Conservation (phyloP, 2,888 invertebrate species). For the Dione juno region DNA sequence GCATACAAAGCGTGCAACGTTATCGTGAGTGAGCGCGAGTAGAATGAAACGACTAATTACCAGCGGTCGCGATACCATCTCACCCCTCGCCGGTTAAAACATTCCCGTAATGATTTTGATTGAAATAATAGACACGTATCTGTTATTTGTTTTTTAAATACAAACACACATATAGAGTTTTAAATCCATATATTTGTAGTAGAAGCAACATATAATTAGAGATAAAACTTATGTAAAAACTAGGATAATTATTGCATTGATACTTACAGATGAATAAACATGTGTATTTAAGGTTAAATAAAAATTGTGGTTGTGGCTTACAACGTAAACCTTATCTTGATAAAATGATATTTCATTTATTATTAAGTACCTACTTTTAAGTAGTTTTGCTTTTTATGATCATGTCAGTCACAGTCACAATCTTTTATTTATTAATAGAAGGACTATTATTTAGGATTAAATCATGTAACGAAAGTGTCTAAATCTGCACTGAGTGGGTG, state of each 20-base stretch:
- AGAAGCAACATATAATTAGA: conserved; percentile 15
- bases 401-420: not conserved
- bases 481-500: too few species aligned
- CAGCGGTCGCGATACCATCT: conserved; percentile 68
- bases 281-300: not conserved
- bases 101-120: conserved; percentile 46
- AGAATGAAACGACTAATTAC: conserved; percentile 79
- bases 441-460: too few species aligned
- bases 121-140: conserved; percentile 43
- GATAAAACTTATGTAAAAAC: conserved; percentile 15
- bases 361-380: not conserved
- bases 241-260: not conserved
- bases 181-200: not conserved
- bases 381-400: not conserved
- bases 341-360: not conserved
- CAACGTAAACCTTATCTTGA: not conserved
- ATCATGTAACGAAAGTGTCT: too few species aligned
- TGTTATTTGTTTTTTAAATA: conserved; percentile 21
- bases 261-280: not conserved
- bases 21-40: conserved; percentile 67
- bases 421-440: too few species aligned
- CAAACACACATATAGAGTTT: conserved; percentile 3
- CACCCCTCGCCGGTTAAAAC: conserved; percentile 34
- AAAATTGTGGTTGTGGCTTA: not conserved
- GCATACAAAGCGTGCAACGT: conserved; percentile 68